Base-by-base conservation (phyloP, 2,797 vertebrate species). In the Manis pentadactyla region DNA sequence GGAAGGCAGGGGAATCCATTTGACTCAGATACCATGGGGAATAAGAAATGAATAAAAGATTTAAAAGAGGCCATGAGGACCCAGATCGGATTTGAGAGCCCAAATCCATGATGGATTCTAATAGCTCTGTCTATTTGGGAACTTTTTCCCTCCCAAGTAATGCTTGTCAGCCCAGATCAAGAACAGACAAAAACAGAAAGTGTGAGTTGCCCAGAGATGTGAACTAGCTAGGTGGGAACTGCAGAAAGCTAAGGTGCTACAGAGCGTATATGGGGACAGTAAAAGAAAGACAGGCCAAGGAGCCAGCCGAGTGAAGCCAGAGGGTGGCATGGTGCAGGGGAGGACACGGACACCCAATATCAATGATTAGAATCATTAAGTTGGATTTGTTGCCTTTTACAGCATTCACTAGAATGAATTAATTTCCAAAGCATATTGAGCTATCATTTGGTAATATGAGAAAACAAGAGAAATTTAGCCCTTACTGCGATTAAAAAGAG, bases 171-270 rank as follows among this genome's bases (percentile, higher is more conserved):
- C 34, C 19, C 5, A 55, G 49, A 77, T 39, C 51, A 49, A 78
- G 90, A 90, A 87, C 82, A 75, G 34, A 82, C 31, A 78, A 87
- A 77, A 71, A 39, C 31, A 82, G 14, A 37, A 49, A 53, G 42
- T n/a, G 10, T 29, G 83, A 64, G 34, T 18, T 12, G 55, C 19
- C 31, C n/a, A 29, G 37, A 87, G 59, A 27, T 31, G 27, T 55
- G 51, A 59, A 39, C 31, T 37, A 11, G 21, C 29, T 49, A 17
- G 14, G 31, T 46, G 39, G 71, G 34, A 57, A 9, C 0, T 7
- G 19, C 23, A 73, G 23, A 66, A 29, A 59, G 37, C n/a, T 55
- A 17, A 1, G 53, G 66, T 34, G 14, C 78, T 27, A 18, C 89
- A 71, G 34, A 39, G 63, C 42, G 64, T 1, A 17, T 21, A 1